These are phyloP conservation scores for Anas bernieri DNA, from an alignment of 2,797 vertebrate species.

Conservation along the genomic window DNA sequence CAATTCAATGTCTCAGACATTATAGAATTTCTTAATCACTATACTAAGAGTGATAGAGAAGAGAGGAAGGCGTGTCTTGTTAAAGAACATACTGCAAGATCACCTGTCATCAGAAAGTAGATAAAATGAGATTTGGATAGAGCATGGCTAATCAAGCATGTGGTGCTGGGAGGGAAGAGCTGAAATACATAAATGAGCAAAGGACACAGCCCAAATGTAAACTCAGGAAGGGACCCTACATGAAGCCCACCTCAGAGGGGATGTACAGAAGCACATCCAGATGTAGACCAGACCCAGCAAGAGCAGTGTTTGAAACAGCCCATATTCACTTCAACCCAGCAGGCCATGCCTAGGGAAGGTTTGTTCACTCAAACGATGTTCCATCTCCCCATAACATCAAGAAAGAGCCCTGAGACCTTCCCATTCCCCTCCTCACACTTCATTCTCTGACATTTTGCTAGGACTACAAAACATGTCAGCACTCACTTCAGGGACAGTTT, in stretches of 20 bases:
- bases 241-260: background rate
- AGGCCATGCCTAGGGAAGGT: background rate
- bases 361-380: background rate
- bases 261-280: background rate
- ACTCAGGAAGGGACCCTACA: background rate
- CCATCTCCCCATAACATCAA: background rate
- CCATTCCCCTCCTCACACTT: background rate
- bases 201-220: background rate
- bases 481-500: background rate
- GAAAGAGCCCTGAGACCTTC: background rate
- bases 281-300: background rate
- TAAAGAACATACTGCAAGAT: background rate
- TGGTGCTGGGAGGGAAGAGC: background rate
- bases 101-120: background rate
- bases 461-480: background rate
- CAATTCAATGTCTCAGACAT: background rate
- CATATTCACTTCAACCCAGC: rapidly evolving
- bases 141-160: background rate
- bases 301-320: background rate
- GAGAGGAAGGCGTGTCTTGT: background rate
- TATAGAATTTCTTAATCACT: background rate
- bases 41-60: background rate
- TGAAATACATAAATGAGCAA: background rate
- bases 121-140: background rate
- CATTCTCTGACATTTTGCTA: background rate